Evolutionary conservation across 2,888 invertebrate genomes (phyloP), one percentile per base, ranked within the genome.

Genomic region (Macrosoma leucophasiata): DNA sequence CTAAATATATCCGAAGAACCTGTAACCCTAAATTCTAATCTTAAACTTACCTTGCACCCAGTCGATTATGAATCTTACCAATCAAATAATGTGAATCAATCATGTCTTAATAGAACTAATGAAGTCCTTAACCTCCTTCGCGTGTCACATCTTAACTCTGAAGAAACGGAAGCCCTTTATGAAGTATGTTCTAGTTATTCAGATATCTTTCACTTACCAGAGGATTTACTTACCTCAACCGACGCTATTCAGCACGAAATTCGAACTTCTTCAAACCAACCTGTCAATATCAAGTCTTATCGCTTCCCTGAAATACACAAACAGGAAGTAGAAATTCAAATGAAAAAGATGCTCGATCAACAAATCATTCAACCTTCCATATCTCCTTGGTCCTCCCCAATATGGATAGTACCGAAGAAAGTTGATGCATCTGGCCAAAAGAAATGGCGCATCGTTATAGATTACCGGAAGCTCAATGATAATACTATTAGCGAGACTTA

Each of bases 361-460:
- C 12, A 24, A 7, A 44, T 48, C 6, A 46, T 50, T 10, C 13
- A 41, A 28, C 48, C 48, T n/a, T 50, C 50, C 3, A 24, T 18
- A 12, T 39, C 38, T 17, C 41, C 43, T 5, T 47, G 44, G 44
- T 33, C 36, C 22, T 43, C 46, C 13, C 50, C 50, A 15, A 40
- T 48, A 8, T 43, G 39, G 36, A 9, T 45, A 7, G 41, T 42
- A 15, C 41, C 41, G 3, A 43, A 48, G 13, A 43, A 42, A 23
- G 22, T 36, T n/a, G 43, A 44, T 22, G 42, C 42, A 8, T 41
- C 46, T 6, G 43, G 39, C 3, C 30, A 41, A 21, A 41, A 33
- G 13, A 46, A 46, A 33, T 46, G 37, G 36, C 30, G 37, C 19
- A 12, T 40, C 1, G 36, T 43, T 1, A 29, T 43, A 4, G 39